Conservation (phyloP, 2,888 invertebrate species). For the Orchestes rusci region DNA sequence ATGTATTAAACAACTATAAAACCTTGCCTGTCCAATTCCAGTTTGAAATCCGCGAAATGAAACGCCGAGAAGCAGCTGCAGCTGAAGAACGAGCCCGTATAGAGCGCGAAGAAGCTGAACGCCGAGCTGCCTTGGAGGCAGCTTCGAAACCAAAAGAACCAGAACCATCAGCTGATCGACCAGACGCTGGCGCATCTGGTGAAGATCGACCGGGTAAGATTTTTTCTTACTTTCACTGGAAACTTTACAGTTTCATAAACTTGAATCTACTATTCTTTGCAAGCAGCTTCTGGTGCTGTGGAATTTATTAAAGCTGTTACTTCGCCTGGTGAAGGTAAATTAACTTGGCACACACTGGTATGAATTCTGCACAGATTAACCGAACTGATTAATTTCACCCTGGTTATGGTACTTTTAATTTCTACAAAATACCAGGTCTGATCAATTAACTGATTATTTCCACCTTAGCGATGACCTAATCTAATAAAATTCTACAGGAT, state of each 20-base stretch:
- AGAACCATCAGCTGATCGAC: conserved; percentile 39
- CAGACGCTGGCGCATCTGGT: conserved; percentile 43
- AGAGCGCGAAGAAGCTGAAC: conserved; percentile 77
- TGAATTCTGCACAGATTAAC: too few species aligned
- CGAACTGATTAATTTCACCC: too few species aligned
- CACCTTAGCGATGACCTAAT: too few species aligned
- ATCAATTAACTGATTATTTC: too few species aligned
- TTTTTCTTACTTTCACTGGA: not conserved
- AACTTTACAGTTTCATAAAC: not conserved
- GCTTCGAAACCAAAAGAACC: conserved; percentile 42
- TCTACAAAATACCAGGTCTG: too few species aligned
- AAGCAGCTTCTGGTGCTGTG: conserved; percentile 40
- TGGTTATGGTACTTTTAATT: too few species aligned
- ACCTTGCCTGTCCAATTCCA: too few species aligned
- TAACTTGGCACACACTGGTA: too few species aligned
- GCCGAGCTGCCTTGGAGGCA: conserved; percentile 56
- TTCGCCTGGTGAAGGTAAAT: conserved; percentile 44
- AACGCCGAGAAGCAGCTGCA: conserved; percentile 64
- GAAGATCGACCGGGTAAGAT: conserved; percentile 52
- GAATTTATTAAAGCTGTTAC: conserved; percentile 40
- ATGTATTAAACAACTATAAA: too few species aligned
- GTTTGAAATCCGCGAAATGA: conserved; percentile 96
- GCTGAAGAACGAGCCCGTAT: conserved; percentile 54
- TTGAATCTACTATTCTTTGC: conserved; percentile 21
- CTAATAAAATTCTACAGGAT: too few species aligned